Conservation (phyloP, 2,797 vertebrate genomes). For the Pangasius larnaudii region DNA sequence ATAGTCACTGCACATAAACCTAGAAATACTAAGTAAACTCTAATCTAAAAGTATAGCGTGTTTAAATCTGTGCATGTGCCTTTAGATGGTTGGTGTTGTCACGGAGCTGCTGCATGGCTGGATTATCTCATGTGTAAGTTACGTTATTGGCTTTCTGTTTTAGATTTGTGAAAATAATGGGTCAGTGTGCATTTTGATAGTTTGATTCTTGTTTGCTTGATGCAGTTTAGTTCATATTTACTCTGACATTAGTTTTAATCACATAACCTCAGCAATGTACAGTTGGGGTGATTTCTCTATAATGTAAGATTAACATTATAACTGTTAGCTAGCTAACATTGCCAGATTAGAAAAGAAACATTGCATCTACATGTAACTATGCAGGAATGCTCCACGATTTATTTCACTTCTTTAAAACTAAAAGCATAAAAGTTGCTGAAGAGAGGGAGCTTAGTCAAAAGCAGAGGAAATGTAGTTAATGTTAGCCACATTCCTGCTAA, state of each 20-base stretch:
- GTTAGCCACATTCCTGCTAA: background rate
- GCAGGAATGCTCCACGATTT: background rate
- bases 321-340: background rate
- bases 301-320: background rate
- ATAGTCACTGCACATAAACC: conserved; percentile 11
- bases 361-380: background rate
- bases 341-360: background rate
- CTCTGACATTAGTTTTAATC: background rate
- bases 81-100: too few species aligned
- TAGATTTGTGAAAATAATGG: background rate
- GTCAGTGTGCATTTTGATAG: background rate
- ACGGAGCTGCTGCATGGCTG: background rate
- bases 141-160: background rate
- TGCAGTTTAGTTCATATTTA: background rate
- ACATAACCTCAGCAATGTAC: background rate
- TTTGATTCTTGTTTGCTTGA: background rate
- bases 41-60: background rate
- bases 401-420: background rate
- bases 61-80: background rate
- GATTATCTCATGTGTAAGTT: background rate
- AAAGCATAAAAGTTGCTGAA: background rate
- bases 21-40: background rate
- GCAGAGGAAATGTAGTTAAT: background rate
- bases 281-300: background rate
- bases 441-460: background rate